These are phyloP conservation scores for Tipula lateralis DNA, from an alignment of 2,888 invertebrate genomes.

Conservation along the genomic window DNA sequence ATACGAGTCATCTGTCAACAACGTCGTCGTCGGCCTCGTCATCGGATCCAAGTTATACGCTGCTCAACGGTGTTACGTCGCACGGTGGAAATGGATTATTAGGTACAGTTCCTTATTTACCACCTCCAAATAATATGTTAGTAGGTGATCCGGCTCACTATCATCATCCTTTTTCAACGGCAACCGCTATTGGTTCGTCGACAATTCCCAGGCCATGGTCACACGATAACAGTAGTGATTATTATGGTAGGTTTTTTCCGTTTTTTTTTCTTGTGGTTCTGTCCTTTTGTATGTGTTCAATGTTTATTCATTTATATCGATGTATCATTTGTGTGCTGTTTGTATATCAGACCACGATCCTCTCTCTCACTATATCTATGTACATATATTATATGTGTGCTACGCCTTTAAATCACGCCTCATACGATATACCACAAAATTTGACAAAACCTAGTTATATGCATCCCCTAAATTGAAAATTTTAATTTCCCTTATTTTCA, in stretches of 20 bases:
- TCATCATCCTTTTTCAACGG: conserved; percentile 44
- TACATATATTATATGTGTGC: neutral
- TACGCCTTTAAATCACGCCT: neutral
- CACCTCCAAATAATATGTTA: conserved; percentile 37
- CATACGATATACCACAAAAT: neutral
- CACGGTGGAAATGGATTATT: conserved; percentile 26
- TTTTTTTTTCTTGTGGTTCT: neutral
- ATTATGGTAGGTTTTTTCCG: conserved; percentile 45
- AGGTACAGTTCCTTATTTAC: conserved; percentile 39
- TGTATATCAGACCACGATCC: neutral
- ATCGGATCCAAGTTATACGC: conserved; percentile 31
- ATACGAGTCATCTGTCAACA: neutral
- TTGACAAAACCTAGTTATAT: neutral
- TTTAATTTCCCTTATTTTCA: neutral
- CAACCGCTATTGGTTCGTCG: conserved; percentile 41
- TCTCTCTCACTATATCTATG: neutral
- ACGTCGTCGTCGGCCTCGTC: conserved; percentile 33
- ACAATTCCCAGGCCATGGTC: conserved; percentile 36
- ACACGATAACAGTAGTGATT: conserved; percentile 45
- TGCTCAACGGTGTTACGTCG: conserved; percentile 28
- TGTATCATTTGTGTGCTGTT: neutral
- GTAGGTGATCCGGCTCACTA: conserved; percentile 46
- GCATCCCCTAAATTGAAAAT: neutral
- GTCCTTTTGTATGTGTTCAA: neutral
- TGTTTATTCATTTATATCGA: neutral